Conservation (phyloP, 2,113 vertebrate species). For the Eretmochelys imbricata region DNA sequence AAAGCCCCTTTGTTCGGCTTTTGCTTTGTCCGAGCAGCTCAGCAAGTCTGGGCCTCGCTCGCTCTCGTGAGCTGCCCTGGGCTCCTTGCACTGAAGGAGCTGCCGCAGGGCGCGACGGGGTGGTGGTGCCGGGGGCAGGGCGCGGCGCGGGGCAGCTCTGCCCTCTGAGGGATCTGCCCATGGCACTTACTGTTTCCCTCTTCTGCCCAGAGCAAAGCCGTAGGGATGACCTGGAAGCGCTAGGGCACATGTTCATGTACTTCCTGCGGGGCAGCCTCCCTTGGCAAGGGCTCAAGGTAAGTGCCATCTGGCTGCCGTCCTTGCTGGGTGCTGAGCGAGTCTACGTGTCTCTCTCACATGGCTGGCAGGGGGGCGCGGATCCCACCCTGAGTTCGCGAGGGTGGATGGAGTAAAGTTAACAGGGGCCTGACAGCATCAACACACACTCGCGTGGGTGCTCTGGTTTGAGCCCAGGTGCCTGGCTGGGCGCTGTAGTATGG, state of each 20-base stretch:
- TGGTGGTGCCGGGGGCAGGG: not conserved
- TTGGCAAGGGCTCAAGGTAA: conserved; percentile 98
- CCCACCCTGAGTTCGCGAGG: not conserved
- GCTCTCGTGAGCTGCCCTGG: not conserved
- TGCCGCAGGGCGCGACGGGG: not conserved
- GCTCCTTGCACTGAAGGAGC: too few relatives aligned
- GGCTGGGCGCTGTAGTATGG: not conserved
- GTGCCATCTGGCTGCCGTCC: not conserved
- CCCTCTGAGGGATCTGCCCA: rapidly evolving
- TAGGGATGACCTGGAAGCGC: conserved; percentile 94
- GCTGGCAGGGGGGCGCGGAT: not conserved
- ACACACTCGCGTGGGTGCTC: not conserved
- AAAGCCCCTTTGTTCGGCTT: not conserved
- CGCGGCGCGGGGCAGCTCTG: not conserved
- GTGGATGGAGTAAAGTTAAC: not conserved
- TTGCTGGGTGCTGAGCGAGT: not conserved
- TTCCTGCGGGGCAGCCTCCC: conserved; percentile 96
- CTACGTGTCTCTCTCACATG: too few relatives aligned
- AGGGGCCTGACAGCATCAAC: too few relatives aligned
- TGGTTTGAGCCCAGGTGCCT: not conserved
- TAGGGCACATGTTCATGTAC: conserved; percentile 99
- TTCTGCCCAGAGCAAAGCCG: conserved; percentile 92
- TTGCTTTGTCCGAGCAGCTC: not conserved
- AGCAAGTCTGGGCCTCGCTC: not conserved
- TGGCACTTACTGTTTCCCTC: not conserved